Evolutionary conservation across 2,113 vertebrate species (phyloP), one percentile per base, ranked within the genome.

Genomic region (Callocephalon fimbriatum): DNA sequence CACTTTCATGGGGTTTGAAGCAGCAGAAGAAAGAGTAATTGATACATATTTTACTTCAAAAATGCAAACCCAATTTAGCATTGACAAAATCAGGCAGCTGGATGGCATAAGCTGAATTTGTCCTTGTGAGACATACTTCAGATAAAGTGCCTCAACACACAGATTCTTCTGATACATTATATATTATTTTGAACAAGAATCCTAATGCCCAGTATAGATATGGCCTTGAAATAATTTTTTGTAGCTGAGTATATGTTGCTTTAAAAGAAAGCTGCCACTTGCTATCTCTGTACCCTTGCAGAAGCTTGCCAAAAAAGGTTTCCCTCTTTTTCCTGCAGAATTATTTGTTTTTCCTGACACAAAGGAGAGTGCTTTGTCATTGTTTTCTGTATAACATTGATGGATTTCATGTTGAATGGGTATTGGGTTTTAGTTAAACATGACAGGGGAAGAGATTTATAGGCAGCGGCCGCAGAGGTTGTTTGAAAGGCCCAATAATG

Each of bases 401-500:
- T 98, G 98, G 98, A 99, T 99, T 99, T 98, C 98, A 98, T 99
- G 98, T 98, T 98, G 98, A 99, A 99, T 99, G 99, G 98, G 98
- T 98, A 98, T 99, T 99, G 98, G 99, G 98, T 98, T 99, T 99
- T 98, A 98, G 98, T 99, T 98, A 98, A 98, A 98, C 97, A 97
- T 97, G 96, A 98, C 98, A 97, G 97, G 80, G 98, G 93, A 96
- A 95, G 98, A 99, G 98, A 99, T 99, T 98, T 99, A 99, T 99
- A 98, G 98, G 98, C 96, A 94, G 96, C 78, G 94, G 95, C 98
- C 97, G 96, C 96, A 97, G 98, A 98, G 98, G 98, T 96, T 95
- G 98, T 98, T 98, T 97, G 88, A 98, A 98, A 98, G 98, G 98
- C 97, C 98, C 97, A 98, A 98, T 98, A 98, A 98, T 95, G 98